These are phyloP conservation scores for Chironex yamaguchii DNA, from an alignment of 30 jellyfish, hydroid and myxozoan genomes.

Conservation along the genomic window DNA sequence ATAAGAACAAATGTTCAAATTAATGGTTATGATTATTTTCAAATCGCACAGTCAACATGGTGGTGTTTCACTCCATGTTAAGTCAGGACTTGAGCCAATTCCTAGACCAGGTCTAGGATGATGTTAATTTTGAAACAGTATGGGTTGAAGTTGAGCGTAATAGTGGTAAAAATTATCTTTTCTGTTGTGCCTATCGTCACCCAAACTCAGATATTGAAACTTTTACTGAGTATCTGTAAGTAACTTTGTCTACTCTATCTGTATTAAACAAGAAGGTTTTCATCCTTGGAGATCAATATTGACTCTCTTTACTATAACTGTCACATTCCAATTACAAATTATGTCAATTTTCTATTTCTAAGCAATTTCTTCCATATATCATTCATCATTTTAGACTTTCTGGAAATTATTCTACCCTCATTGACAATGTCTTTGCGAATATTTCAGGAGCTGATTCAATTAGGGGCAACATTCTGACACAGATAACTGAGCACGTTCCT, in stretches of 20 bases:
- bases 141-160: constrained; percentile 58
- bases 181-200: constrained; percentile 57
- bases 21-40: constrained; percentile 65
- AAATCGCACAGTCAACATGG: constrained; percentile 62
- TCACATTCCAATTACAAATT: not conserved
- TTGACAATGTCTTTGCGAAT: constrained; percentile 64
- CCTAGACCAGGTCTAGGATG: constrained; percentile 54
- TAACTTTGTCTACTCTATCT: not conserved
- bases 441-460: constrained; percentile 35
- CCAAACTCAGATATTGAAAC: constrained; percentile 50
- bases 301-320: not conserved
- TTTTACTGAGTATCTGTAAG: constrained; percentile 10
- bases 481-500: constrained; percentile 71
- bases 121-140: constrained; percentile 50
- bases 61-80: constrained; percentile 73
- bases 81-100: constrained; percentile 34
- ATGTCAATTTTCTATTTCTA: constrained; percentile 5
- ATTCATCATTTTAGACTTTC: constrained; percentile 61
- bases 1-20: constrained; percentile 28
- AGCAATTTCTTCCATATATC: constrained; percentile 27
- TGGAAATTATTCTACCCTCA: constrained; percentile 62
- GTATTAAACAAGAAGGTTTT: constrained; percentile 5
- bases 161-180: constrained; percentile 35
- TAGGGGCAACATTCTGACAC: constrained; percentile 62
- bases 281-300: too few species aligned